Base-by-base conservation (phyloP, 2,888 invertebrate genomes). In the Nephrotoma flavescens region DNA sequence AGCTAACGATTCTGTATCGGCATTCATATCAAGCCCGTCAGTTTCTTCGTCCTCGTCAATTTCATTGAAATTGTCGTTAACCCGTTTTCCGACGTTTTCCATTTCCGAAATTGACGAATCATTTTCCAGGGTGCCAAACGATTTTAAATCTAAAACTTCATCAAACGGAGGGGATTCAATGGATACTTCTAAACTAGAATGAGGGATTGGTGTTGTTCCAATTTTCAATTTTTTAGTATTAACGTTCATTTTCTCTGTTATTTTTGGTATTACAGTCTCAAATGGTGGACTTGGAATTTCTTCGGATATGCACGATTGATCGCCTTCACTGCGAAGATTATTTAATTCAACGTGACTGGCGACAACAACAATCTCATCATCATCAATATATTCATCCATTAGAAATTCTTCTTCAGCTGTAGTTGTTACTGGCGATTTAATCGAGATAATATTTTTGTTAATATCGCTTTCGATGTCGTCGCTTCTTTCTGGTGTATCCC, bases 221-320 rank as follows among this genome's bases (percentile, higher is more conserved):
- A 31, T 7, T 71, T 71, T 71, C 31, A 31, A 11, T 31, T 71
- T 71, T 31, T 71, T 71, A 19, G 9, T 4, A 9, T 1, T 5
- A 71, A 19, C 71, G 4, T 31, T 31, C 11, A 71, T 31, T 71
- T 71, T 19, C 9, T 71, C 71, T 11, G 5, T 15, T 31, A 71
- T 4, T 31, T 71, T 71, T 4, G 71, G 31, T 71, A 42, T 84
- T 1, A 85, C 85, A n/a, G 42, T 44, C 19, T 85, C 85, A n/a
- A 85, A 85, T 44, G 85, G 85, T 44, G 85, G 85, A 45, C 85
- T 85, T 45, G 85, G 85, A 44, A 85, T 85, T 44, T 85, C 85
- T 19, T 85, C 85, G 11, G 42, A 44, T n/a, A 31, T 9, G 31
- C 71, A 71, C 31, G 71, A 71, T 31, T 71, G 71, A 4, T 71